Evolutionary conservation across 2,888 invertebrate species (phyloP), one percentile per base, ranked within the genome.

Genomic region (Chymomyza fuscimana): DNA sequence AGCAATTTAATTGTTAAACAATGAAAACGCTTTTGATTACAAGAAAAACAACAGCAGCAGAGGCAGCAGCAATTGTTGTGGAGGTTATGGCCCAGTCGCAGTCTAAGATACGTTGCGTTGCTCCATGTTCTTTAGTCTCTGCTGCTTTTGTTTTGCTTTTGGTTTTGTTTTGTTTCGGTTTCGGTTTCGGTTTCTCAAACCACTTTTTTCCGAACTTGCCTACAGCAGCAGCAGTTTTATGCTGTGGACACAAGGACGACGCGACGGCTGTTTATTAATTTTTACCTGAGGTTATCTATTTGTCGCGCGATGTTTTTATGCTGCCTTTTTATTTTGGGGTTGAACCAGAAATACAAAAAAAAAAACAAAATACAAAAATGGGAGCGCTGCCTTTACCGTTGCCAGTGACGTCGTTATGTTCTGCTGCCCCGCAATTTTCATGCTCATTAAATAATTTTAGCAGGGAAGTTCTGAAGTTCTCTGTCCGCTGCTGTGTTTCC

Each of bases 1-100:
- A 86, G 86, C 87, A 83, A 86, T 86, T 87, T 86, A 86, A 86
- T 86, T 86, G 86, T 86, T 87, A 87, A 87, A 86, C 86, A 86
- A 86, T 86, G 82, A 81, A 86, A 87, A 87, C 84, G 86, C 86
- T 86, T 86, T 83, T 85, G 85, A 87, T 85, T 87, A 87, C 84
- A 85, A 85, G 78, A 80, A 82, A 78, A 85, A 87, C 85, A 84
- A 79, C 72, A 67, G 72, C 32, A 58, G 46, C 50, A 22, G 59
- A 36, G 54, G 46, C 10, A 16, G 15, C 56, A 58, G 25, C 7
- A n/a, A 10, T 12, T 32, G 60, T 67, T 69, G 69, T 46, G 40
- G 36, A 61, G 67, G 32, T 54, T 65, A 60, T 65, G 69, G 16
- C 40, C 12, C 40, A 40, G 40, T 40, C 40, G 40, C 40, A 40